Conservation (phyloP, 2,797 vertebrate species). For the Galago senegalensis region DNA sequence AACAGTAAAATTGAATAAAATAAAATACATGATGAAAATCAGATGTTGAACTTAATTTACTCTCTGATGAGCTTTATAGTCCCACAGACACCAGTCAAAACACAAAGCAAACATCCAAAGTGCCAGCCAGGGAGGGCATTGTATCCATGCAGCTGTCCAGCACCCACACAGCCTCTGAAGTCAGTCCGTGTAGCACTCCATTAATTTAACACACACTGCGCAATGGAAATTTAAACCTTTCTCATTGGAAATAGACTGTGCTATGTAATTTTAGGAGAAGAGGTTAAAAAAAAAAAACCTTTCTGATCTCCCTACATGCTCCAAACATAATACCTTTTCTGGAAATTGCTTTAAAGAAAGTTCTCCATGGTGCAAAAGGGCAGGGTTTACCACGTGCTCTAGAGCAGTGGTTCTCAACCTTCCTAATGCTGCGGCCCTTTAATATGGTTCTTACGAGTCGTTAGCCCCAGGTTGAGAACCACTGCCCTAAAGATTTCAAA, state of each 20-base stretch:
- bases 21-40: conserved; percentile 72
- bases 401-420: too few relatives aligned
- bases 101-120: conserved; percentile 53
- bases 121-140: neutral
- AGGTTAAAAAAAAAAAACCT: neutral
- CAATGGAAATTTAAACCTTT: neutral
- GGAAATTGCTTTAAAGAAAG: conserved; percentile 84
- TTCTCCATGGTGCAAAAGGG: conserved; percentile 66
- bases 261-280: conserved; percentile 10
- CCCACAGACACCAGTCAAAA: conserved; percentile 66
- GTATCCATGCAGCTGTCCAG: neutral
- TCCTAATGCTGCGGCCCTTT: too few relatives aligned
- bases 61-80: conserved; percentile 65
- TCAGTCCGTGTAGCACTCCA: neutral
- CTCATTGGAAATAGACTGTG: neutral
- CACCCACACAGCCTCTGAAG: neutral
- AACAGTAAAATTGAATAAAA: conserved; percentile 72
- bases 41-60: conserved; percentile 64
- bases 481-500: conserved; percentile 20
- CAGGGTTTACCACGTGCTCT: conserved; percentile 76
- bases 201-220: neutral
- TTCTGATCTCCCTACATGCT: conserved; percentile 56
- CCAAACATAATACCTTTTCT: conserved; percentile 73
- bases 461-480: neutral
- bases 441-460: too few relatives aligned